Base-by-base conservation (phyloP, 2,113 vertebrate species). In the Picathartes gymnocephalus region DNA sequence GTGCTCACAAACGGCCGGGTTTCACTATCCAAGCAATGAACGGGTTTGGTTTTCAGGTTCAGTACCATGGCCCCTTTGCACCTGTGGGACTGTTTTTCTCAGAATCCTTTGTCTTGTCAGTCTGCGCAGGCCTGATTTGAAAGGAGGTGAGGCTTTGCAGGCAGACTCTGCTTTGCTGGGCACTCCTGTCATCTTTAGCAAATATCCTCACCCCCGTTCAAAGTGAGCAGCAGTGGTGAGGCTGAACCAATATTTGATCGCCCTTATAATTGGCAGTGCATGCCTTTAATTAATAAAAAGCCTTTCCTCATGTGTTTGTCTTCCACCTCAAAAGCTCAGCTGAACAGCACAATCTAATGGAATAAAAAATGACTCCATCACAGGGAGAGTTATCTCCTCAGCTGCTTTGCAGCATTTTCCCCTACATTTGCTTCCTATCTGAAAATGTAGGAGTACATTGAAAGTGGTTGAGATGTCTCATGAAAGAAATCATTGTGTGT, bases 241-340 rank as follows among this genome's bases (percentile, higher is more conserved):
- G 20, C 42, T 42, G 66, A 92, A 71, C n/a, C 68, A 96, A 39
- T 88, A 82, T 94, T 94, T 92, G 78, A 82, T 35, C 1, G 1
- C 73, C 33, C 66, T 81, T 86, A 80, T 47, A 58, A 24, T 7
- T 88, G 69, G 78, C 83, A 74, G 27, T 35, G 45, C 65, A 40
- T n/a, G 27, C 4, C 30, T 91, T 78, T 81, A 93, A 95, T 92
- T 92, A 93, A 85, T 78, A 89, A 92, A 61, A 69, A 88, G 48
- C 33, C 39, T 66, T 88, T 81, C 56, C 65, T 92, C 37, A 31
- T 51, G 50, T 58, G 23, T 62, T 91, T 93, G 47, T 81, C 88
- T 93, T 66, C 53, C 44, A 47, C 78, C 79, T 90, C 50, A 54
- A 40, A 73, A 95, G 78, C 72, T 90, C 91, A 56, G 60, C 48